phyloP scores from a whole-genome alignment of 2,797 vertebrate species.

The Mormyrops attenuatus region DNA sequence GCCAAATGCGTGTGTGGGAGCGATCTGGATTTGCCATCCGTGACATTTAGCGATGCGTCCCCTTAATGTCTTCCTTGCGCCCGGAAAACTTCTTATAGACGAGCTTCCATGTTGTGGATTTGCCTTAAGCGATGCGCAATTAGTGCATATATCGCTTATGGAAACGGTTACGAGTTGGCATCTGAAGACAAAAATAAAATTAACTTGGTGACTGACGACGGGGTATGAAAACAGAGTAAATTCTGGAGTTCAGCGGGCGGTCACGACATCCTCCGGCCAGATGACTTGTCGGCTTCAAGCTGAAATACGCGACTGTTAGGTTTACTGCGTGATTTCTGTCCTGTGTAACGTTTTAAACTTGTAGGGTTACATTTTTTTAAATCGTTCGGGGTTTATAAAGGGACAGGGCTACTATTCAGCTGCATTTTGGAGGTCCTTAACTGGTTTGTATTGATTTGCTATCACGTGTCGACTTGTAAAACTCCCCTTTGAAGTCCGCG shows the following conservation, averaged over 20 bases:
- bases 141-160: neutral
- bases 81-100: conserved; percentile 13
- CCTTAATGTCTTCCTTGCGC: conserved; percentile 6
- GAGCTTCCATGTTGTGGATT: neutral
- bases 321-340: neutral
- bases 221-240: neutral
- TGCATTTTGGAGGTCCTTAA: neutral
- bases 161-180: neutral
- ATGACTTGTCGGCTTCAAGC: conserved; percentile 5
- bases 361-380: neutral
- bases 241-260: conserved; percentile 21
- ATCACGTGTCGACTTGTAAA: neutral
- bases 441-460: neutral
- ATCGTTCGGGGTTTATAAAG: neutral
- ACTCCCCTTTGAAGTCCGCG: neutral
- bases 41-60: neutral
- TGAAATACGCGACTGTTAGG: neutral
- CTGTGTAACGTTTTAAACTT: neutral
- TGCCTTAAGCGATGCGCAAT: neutral
- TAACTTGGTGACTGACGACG: neutral
- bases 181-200: neutral
- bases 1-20: neutral
- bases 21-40: neutral
- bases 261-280: conserved; percentile 15
- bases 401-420: neutral